Percentiles rank a stretch among this genome's conserved stretches.
Evolutionary conservation across 2,797 vertebrate species (phyloP).

Genomic region (Typhlichthys eigenmanni): DNA sequence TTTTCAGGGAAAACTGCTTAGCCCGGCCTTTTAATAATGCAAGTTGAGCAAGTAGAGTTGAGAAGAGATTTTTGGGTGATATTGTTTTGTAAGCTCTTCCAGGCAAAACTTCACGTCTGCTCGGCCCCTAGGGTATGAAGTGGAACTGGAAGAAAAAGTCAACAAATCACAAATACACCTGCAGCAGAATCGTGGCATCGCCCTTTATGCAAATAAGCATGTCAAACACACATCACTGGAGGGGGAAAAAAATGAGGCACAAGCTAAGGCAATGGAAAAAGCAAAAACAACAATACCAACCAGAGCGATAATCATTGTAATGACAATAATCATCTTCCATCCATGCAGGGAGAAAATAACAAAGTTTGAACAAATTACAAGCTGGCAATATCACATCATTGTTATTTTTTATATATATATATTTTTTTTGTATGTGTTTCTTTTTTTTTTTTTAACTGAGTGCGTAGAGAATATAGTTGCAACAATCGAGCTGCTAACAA

Average conservation of each 20-base stretch:
- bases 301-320: slow-evolving; percentile 61
- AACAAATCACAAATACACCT: slow-evolving; percentile 11
- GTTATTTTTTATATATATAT: slow-evolving; percentile 2
- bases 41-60: too few species aligned
- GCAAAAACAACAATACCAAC: slow-evolving; percentile 31
- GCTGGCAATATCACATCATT: slow-evolving; percentile 9
- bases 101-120: too few species aligned
- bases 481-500: slow-evolving; percentile 46
- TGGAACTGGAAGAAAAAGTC: not conserved
- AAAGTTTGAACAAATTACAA: slow-evolving; percentile 64
- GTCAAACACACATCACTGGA: not conserved
- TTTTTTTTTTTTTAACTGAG: slow-evolving; percentile 17
- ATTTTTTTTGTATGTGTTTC: slow-evolving; percentile 1
- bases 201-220: not conserved
- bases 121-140: not conserved
- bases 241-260: too few species aligned
- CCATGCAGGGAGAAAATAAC: slow-evolving; percentile 54
- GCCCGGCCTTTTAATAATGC: too few species aligned
- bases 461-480: slow-evolving; percentile 41
- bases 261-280: slow-evolving; percentile 15
- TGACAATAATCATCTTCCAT: slow-evolving; percentile 59
- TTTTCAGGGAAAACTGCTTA: too few species aligned
- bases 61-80: too few species aligned
- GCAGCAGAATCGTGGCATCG: not conserved
- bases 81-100: too few species aligned